Evolutionary conservation across 2,113 vertebrate species (phyloP), one percentile per base, ranked within the genome.

Genomic region (Vimba vimba): DNA sequence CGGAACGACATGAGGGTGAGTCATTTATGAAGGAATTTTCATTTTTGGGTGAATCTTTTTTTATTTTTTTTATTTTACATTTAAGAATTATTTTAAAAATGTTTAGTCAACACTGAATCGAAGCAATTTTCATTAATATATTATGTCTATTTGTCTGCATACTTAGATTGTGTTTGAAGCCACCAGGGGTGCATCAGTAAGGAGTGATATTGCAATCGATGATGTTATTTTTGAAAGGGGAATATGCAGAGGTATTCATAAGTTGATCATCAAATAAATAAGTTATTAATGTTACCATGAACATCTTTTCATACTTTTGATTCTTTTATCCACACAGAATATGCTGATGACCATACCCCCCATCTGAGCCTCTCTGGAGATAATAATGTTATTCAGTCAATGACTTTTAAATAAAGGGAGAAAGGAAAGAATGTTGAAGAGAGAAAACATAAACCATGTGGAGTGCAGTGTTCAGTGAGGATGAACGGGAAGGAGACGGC

Each of bases 161-260:
- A 43, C 76, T 76, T 91, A 99, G 98, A 95, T 99, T 85, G 95
- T 97, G 88, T 97, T 99, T 92, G 96, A 97, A 92, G 98, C 96
- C 0, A 94, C 92, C 87, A 93, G 97, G 0, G 98, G 98, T 43
- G 64, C 95, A 6, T 98, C 98, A 0, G 88, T 98, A 15, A 96
- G 96, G 92, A 97, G 97, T 85, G 98, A 99, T 90, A 96, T 96
- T 77, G 97, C 97, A 87, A 93, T 99, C 25, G 98, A 99, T 92
- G 97, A 99, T 90, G 90, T 99, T 86, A 87, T 91, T 77, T 95
- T 99, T 91, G 94, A 97, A 87, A 92, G 94, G 79, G 96, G 97
- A 92, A 92, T 94, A 7, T 99, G 98, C 90, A 90, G 93, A 94
- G 97, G 97, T 99, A 88, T 60, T 59, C 10, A 15, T 52, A 23